A percentile compares a stretch with the other conserved stretches of the same genome.
phyloP scores from a whole-genome alignment of 2,888 invertebrate species.

The Acanthoscelides obtectus region DNA sequence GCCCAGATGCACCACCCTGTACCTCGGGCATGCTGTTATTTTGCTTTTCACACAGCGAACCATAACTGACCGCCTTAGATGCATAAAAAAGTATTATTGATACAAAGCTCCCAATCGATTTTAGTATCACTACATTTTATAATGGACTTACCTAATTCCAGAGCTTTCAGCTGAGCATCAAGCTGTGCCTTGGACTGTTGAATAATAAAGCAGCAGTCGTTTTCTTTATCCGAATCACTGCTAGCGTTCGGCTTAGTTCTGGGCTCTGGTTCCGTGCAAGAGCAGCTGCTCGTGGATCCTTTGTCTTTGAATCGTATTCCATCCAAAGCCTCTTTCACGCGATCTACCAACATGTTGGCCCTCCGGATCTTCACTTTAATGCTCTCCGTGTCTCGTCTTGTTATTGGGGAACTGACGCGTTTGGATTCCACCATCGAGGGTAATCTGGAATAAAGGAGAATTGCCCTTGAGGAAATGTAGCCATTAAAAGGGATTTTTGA shows the following conservation, averaged over 20 bases:
- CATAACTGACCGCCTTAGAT: no score
- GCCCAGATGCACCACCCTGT: no score
- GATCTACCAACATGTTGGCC: constrained; percentile 30
- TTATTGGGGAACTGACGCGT: background rate
- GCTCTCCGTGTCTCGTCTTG: constrained; percentile 12
- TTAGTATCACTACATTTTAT: no score
- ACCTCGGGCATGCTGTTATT: no score
- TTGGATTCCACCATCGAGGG: background rate
- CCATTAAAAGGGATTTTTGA: background rate
- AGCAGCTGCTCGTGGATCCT: background rate
- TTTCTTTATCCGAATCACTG: background rate
- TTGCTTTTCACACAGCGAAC: no score
- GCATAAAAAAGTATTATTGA: no score
- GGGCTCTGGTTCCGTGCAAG: background rate
- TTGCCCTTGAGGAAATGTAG: background rate
- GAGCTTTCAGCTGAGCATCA: background rate
- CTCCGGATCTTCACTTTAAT: constrained; percentile 31
- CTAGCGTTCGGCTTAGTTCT: background rate
- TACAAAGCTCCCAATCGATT: no score
- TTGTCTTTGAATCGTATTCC: constrained; percentile 25
- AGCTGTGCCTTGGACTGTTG: background rate
- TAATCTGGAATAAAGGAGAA: constrained; percentile 1
- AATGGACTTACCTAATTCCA: background rate
- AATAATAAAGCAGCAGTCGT: background rate
- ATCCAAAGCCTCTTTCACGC: constrained; percentile 30